These are phyloP conservation scores for Loris lydekkerianus DNA, from an alignment of 2,797 vertebrate genomes.

Conservation along the genomic window DNA sequence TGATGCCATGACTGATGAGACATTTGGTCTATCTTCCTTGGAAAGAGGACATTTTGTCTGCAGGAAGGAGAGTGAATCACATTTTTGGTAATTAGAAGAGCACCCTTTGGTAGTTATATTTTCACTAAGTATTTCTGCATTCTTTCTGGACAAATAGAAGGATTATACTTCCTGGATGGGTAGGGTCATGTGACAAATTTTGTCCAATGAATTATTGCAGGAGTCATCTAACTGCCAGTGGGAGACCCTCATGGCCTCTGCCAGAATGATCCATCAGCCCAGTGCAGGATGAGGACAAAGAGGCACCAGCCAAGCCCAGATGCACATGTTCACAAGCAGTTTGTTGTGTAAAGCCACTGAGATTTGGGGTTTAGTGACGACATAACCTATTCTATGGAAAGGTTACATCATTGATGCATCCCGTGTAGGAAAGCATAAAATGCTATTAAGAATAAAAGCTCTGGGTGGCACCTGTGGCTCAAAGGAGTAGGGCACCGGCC, in stretches of 20 bases:
- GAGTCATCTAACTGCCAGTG: background rate
- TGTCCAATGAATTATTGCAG: background rate
- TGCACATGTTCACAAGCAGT: background rate
- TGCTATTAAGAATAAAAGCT: background rate
- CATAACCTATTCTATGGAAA: background rate
- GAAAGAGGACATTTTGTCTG: background rate
- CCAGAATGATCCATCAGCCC: background rate
- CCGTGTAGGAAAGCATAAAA: background rate
- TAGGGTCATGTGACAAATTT: background rate
- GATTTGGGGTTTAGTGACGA: background rate
- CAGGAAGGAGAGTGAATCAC: background rate
- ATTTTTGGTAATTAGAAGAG: slow-evolving; percentile 37
- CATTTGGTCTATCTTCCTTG: background rate
- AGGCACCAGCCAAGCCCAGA: too few species aligned
- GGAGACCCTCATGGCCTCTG: background rate
- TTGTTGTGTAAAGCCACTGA: background rate
- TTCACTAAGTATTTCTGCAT: background rate
- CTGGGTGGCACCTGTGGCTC: background rate
- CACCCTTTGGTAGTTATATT: background rate
- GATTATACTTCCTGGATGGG: background rate
- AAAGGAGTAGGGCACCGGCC: too few species aligned
- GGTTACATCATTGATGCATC: background rate
- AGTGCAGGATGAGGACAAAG: background rate
- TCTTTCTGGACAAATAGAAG: background rate
- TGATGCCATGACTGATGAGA: background rate